Evolutionary conservation across 2,888 invertebrate species (phyloP).

Genomic region (Hypsopygia costalis): DNA sequence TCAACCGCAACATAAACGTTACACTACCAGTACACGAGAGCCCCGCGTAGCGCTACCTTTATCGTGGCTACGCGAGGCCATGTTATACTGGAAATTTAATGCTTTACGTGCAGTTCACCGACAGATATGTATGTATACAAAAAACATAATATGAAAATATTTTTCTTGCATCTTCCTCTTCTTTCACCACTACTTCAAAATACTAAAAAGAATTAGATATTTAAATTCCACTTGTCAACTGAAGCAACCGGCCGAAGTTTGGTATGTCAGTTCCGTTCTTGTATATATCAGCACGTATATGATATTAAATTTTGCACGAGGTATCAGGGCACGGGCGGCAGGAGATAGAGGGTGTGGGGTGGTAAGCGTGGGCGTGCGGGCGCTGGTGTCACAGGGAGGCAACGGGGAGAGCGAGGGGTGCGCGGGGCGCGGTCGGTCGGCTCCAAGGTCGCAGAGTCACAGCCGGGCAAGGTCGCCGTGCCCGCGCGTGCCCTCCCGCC

Average conservation of each 20-base stretch:
- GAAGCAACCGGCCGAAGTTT: slow-evolving; percentile 19
- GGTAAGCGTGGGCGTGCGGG: slow-evolving; percentile 41
- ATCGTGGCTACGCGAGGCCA: no score
- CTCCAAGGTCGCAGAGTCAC: slow-evolving; percentile 80
- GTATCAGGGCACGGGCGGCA: slow-evolving; percentile 45
- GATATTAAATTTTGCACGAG: slow-evolving; percentile 70
- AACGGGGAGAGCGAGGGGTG: slow-evolving; percentile 22
- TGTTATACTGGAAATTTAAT: no score
- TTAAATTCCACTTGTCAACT: no score
- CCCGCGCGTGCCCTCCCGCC: slow-evolving; percentile 67
- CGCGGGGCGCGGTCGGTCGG: slow-evolving; percentile 39
- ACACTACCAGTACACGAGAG: no score
- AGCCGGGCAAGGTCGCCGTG: slow-evolving; percentile 78
- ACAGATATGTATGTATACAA: no score
- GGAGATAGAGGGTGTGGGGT: slow-evolving; percentile 38
- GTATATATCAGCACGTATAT: slow-evolving; percentile 33
- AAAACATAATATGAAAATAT: no score
- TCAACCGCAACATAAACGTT: no score
- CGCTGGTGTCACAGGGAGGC: slow-evolving; percentile 24
- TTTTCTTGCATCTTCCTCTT: no score
- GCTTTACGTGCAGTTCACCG: no score
- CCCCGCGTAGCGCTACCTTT: no score
- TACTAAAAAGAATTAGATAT: no score
- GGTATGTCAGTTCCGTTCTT: slow-evolving; percentile 39
- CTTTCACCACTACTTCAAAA: no score